Conservation (phyloP, 1,140 invertebrate species). For the Cotesia glomerata region DNA sequence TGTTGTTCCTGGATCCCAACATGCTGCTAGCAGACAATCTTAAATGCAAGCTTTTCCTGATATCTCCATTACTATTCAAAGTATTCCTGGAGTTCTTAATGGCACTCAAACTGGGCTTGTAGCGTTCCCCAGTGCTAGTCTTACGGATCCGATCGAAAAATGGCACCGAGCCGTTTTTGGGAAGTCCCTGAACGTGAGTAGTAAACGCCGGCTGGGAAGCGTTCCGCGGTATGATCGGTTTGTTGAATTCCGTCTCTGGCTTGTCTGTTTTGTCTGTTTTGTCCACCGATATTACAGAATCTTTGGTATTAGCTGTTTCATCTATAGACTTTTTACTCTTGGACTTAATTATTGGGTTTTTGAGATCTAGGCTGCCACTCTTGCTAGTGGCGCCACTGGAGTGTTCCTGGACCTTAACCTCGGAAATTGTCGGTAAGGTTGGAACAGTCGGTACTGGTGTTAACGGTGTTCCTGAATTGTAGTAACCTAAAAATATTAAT, state of each 20-base stretch:
- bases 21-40: slow-evolving; percentile 68
- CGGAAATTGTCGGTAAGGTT: slow-evolving; percentile 85
- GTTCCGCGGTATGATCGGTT: slow-evolving; percentile 74
- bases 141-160: slow-evolving; percentile 85
- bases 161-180: slow-evolving; percentile 87
- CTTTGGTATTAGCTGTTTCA: slow-evolving; percentile 56
- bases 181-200: slow-evolving; percentile 78
- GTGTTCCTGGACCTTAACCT: slow-evolving; percentile 77
- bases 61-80: slow-evolving; percentile 64
- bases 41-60: slow-evolving; percentile 65
- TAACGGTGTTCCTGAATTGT: slow-evolving; percentile 63
- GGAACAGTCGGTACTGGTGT: slow-evolving; percentile 80
- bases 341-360: slow-evolving; percentile 50
- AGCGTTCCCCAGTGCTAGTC: slow-evolving; percentile 78
- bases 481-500: no score
- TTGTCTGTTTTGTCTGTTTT: slow-evolving; percentile 37
- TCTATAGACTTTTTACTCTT: slow-evolving; percentile 53
- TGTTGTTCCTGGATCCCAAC: slow-evolving; percentile 68
- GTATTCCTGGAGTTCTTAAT: slow-evolving; percentile 67
- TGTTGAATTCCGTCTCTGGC: slow-evolving; percentile 58
- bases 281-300: slow-evolving; percentile 3
- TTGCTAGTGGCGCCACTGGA: slow-evolving; percentile 63
- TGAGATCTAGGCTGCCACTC: slow-evolving; percentile 59
- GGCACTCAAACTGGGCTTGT: slow-evolving; percentile 78
- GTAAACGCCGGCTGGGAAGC: slow-evolving; percentile 84